These are phyloP conservation scores for Porites lobata DNA, from an alignment of 92 coral and sea anemone species.

Conservation along the genomic window DNA sequence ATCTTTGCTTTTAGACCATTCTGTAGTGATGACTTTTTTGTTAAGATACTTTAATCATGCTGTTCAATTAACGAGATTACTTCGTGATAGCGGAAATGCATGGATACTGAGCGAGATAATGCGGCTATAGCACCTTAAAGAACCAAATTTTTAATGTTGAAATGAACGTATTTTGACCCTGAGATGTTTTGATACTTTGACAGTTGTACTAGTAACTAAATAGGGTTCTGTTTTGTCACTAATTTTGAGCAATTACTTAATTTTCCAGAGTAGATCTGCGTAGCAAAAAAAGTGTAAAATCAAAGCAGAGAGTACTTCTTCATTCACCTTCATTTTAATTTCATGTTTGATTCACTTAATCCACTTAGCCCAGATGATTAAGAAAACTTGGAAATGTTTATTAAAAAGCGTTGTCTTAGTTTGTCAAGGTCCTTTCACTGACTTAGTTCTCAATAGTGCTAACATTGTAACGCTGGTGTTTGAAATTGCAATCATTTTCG, in stretches of 20 bases:
- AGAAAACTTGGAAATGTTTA: neutral
- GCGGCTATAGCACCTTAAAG: neutral
- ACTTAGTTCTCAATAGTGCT: neutral
- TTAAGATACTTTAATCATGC: neutral
- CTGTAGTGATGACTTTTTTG: neutral
- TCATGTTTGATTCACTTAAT: neutral
- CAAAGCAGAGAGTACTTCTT: neutral
- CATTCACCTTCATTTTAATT: conserved; percentile 2
- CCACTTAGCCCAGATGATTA: conserved; percentile 11
- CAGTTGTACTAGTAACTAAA: neutral
- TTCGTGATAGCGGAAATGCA: neutral
- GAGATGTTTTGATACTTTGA: neutral
- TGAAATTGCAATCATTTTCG: neutral
- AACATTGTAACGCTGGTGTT: neutral
- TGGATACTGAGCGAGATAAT: neutral
- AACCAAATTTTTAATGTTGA: neutral
- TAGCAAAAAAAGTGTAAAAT: neutral
- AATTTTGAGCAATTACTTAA: neutral
- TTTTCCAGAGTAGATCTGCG: neutral
- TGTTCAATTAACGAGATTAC: conserved; percentile 15
- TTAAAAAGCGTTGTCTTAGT: neutral
- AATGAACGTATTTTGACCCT: neutral
- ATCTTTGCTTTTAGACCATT: neutral
- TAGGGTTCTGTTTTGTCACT: neutral
- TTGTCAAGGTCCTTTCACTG: neutral